Percentiles rank a stretch among this genome's conserved stretches.
Evolutionary conservation across 2,113 vertebrate genomes (phyloP).

Genomic region (Antennarius striatus): DNA sequence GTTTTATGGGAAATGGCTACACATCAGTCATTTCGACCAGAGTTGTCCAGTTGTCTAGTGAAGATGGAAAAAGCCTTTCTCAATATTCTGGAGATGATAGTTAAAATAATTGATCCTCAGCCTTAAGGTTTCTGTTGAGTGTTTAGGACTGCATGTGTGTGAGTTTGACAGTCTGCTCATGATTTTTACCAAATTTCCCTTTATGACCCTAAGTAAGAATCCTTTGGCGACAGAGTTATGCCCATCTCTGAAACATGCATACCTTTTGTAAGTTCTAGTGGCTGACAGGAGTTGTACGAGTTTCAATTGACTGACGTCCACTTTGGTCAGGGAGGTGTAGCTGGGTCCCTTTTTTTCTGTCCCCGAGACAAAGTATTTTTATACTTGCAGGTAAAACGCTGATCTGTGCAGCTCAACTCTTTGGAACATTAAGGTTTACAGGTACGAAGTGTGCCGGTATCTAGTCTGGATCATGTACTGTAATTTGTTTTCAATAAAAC

Average conservation of each 20-base stretch:
- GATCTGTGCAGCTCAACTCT: constrained; percentile 1
- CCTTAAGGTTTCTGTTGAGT: constrained; percentile 49
- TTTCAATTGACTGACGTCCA: constrained; percentile 27
- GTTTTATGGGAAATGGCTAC: constrained; percentile 4
- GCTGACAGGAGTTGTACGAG: constrained; percentile 32
- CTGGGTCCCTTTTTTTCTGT: constrained; percentile 3
- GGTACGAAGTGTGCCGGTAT: constrained; percentile 39
- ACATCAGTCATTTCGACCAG: neutral
- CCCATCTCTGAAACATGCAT: constrained; percentile 55
- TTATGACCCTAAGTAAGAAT: constrained; percentile 4
- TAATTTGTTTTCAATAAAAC: constrained; percentile 65
- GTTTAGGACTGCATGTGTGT: constrained; percentile 6
- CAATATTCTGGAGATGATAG: neutral
- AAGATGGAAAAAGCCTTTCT: neutral
- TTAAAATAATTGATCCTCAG: constrained; percentile 34
- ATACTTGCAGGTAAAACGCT: constrained; percentile 2
- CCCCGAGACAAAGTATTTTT: constrained; percentile 1
- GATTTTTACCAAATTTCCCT: neutral
- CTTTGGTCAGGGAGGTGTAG: constrained; percentile 14
- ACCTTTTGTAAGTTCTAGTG: constrained; percentile 39
- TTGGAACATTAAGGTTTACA: constrained; percentile 33
- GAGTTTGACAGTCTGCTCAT: constrained; percentile 1
- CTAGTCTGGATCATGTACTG: constrained; percentile 50
- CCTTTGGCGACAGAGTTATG: constrained; percentile 58
- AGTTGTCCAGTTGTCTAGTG: constrained; percentile 7